These are phyloP conservation scores for Botrylloides violaceus DNA, from an alignment of 23 tunicate species.

Conservation along the genomic window DNA sequence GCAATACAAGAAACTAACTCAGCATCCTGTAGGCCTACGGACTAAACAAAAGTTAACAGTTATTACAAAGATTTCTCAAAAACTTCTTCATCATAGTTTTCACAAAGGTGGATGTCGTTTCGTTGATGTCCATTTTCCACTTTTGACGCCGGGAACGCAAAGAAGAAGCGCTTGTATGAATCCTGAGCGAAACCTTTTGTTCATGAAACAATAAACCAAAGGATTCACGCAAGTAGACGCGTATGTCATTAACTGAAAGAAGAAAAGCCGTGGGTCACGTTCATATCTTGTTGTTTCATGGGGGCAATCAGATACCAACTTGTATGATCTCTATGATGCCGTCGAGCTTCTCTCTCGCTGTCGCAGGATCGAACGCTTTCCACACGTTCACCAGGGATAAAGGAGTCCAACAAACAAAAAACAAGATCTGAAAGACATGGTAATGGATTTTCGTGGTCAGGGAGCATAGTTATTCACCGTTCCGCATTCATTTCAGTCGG, in stretches of 20 bases:
- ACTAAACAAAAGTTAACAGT: too few species aligned
- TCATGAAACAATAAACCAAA: constrained; percentile 81
- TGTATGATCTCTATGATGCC: constrained; percentile 63
- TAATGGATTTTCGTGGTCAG: too few species aligned
- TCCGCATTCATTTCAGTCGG: too few species aligned
- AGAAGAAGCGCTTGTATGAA: constrained; percentile 57
- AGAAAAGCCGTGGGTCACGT: neutral
- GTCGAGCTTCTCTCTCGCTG: constrained; percentile 42
- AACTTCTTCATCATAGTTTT: too few species aligned
- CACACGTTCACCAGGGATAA: constrained; percentile 73
- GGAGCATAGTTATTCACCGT: too few species aligned
- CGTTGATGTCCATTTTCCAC: neutral
- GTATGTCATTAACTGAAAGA: constrained; percentile 71
- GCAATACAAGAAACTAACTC: too few species aligned
- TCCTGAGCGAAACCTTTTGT: constrained; percentile 55
- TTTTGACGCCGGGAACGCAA: constrained; percentile 48
- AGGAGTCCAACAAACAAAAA: constrained; percentile 89
- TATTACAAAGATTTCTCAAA: too few species aligned
- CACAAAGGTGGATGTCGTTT: neutral
- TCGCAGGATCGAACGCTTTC: constrained; percentile 72
- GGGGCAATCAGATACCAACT: constrained; percentile 24
- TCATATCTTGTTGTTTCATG: neutral
- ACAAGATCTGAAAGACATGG: constrained; percentile 42
- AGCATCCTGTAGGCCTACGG: too few species aligned
- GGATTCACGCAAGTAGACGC: constrained; percentile 87